A percentile compares a stretch with the other conserved stretches of the same genome.
These are phyloP conservation scores for Pongo pygmaeus DNA, from an alignment of 2,113 vertebrate genomes.

Conservation along the genomic window DNA sequence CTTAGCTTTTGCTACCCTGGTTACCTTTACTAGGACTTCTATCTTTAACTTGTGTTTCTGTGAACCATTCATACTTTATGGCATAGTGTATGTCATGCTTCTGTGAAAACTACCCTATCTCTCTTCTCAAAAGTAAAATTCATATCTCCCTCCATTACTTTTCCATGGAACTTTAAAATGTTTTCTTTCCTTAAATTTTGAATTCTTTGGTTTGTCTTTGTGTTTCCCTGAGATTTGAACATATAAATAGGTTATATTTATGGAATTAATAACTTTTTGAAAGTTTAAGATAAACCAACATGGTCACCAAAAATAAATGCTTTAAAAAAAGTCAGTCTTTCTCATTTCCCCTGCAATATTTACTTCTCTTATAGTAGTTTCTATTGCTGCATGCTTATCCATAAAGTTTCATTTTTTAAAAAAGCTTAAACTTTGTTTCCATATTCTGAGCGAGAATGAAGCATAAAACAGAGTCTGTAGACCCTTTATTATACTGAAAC, in stretches of 20 bases:
- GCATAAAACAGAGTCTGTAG: slow-evolving; percentile 15
- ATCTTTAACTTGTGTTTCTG: neutral
- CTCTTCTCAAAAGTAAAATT: neutral
- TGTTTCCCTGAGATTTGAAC: neutral
- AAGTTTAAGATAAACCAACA: neutral
- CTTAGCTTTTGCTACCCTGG: too few relatives aligned
- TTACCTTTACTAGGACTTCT: neutral
- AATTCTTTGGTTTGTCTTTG: neutral
- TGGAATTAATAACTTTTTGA: neutral
- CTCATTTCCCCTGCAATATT: neutral
- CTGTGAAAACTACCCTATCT: neutral
- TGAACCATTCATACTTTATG: neutral
- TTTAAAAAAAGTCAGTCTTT: neutral
- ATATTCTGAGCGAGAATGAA: slow-evolving; percentile 16
- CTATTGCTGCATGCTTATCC: neutral
- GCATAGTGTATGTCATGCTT: neutral
- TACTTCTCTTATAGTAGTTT: neutral
- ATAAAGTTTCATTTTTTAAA: neutral
- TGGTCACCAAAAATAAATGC: neutral
- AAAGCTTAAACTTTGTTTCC: neutral
- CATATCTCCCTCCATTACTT: neutral
- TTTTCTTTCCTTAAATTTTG: neutral
- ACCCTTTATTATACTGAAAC: neutral
- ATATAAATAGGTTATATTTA: neutral
- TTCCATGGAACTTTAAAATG: neutral